These are phyloP conservation scores for Acanthopleura granulata DNA, from an alignment of 2,888 invertebrate genomes.

Conservation along the genomic window DNA sequence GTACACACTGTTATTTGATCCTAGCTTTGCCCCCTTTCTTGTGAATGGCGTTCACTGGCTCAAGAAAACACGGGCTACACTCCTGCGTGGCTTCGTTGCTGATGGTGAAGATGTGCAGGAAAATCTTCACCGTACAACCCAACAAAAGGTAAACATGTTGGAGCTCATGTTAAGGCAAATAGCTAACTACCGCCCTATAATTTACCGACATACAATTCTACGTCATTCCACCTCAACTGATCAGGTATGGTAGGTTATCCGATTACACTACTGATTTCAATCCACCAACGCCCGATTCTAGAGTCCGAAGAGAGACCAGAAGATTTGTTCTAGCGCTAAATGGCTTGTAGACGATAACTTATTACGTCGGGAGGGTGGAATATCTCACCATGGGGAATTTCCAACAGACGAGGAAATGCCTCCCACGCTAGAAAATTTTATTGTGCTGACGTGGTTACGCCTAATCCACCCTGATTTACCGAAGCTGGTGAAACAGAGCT, in stretches of 20 bases:
- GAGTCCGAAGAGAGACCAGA: constrained; percentile 36
- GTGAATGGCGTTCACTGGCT: background rate
- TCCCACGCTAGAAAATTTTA: no score
- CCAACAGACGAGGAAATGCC: no score
- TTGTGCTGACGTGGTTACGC: no score
- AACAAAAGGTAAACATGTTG: background rate
- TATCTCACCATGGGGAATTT: no score
- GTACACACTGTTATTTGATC: no score
- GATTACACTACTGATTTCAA: constrained; percentile 44
- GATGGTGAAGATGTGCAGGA: background rate
- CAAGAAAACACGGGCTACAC: background rate
- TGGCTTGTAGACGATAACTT: no score
- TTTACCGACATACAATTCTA: constrained; percentile 31
- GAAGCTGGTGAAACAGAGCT: no score
- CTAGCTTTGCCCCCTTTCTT: no score
- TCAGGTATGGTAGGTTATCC: constrained; percentile 36
- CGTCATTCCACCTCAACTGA: constrained; percentile 32
- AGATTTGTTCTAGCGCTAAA: constrained; percentile 35
- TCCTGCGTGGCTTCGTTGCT: background rate
- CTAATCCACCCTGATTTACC: no score
- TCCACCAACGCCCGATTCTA: constrained; percentile 38
- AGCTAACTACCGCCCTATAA: constrained; percentile 25
- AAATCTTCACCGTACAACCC: background rate
- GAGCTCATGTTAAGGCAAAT: constrained; percentile 3
- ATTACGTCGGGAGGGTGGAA: no score